Evolutionary conservation across 2,797 vertebrate species (phyloP), one percentile per base, ranked within the genome.

Genomic region (Petrocephalus schoutedeni): DNA sequence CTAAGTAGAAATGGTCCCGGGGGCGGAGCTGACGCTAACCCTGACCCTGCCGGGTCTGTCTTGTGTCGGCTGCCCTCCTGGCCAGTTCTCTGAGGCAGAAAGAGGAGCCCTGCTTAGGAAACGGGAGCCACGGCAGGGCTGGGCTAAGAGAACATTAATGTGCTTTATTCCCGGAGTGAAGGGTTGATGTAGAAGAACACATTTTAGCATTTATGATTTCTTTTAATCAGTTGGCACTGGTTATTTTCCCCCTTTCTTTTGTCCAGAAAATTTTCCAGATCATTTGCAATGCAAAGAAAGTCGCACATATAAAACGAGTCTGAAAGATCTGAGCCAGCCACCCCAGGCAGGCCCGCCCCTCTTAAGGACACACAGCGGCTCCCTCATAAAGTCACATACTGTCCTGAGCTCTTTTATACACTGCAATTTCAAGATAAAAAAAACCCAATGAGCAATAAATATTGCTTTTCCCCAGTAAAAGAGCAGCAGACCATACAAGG

Each of bases 241-340:
- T 41, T 77, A 77, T 77, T 45, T 77, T 77, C 71, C 59, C 67
- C 6, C 19, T 77, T 77, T 74, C 67, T 41, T 74, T 12, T 74
- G 28, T 41, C 67, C 71, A 77, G 71, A 45, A 77, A 77, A 45
- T 45, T 77, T 77, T 77, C 71, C 71, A 77, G 32, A 77, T 77
- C 36, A 77, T 19, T 77, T 16, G 36, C 71, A 77, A 77, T 45
- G 16, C 5, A 45, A 77, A 77, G 36, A 45, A 77, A 77, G 32
- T 45, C 14, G 2, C 71, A 77, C 71, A 77, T 36, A 45, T 77
- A 77, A 77, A 77, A 77, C 7, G 28, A 41, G 12, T 0, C 23
- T 32, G 64, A 71, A 71, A 36, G 64, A 36, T 14, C 28, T 12
- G 64, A 71, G 64, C 19, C 28, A 19, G 36, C 14, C 67, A 16